Percentiles rank a stretch among this genome's conserved stretches.
Conservation (phyloP, 2,888 invertebrate species). For the Epinotia bilunana region DNA sequence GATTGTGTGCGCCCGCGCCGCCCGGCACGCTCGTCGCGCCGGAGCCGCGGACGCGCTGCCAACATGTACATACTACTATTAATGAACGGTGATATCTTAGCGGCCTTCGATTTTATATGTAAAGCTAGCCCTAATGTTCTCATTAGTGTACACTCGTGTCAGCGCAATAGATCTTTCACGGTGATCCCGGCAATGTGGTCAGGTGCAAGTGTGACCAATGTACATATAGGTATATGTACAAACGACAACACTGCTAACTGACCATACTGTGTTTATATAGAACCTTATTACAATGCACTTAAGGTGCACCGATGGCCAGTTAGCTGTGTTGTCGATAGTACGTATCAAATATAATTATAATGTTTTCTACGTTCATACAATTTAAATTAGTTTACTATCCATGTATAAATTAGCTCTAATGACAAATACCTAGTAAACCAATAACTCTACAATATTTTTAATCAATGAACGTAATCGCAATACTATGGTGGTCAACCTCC, state of each 20-base stretch:
- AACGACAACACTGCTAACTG: no score
- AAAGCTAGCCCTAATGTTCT: conserved; percentile 80
- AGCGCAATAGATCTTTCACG: conserved; percentile 61
- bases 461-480: background rate
- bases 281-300: no score
- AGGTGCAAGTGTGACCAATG: conserved; percentile 1
- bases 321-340: no score
- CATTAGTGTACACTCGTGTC: conserved; percentile 62
- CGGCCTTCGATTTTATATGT: conserved; percentile 84
- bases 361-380: background rate
- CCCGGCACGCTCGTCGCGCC: conserved; percentile 64
- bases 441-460: background rate
- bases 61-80: conserved; percentile 76
- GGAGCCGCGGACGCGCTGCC: conserved; percentile 59
- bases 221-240: background rate
- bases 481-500: background rate
- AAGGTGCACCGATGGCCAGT: no score
- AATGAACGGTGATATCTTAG: conserved; percentile 84
- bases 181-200: conserved; percentile 37
- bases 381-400: background rate
- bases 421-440: no score
- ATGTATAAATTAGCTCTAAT: background rate
- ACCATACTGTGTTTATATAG: no score
- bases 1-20: conserved; percentile 47
- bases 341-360: background rate